Evolutionary conservation across 2,888 invertebrate species (phyloP), one percentile per base, ranked within the genome.

Genomic region (Acleris laterana): DNA sequence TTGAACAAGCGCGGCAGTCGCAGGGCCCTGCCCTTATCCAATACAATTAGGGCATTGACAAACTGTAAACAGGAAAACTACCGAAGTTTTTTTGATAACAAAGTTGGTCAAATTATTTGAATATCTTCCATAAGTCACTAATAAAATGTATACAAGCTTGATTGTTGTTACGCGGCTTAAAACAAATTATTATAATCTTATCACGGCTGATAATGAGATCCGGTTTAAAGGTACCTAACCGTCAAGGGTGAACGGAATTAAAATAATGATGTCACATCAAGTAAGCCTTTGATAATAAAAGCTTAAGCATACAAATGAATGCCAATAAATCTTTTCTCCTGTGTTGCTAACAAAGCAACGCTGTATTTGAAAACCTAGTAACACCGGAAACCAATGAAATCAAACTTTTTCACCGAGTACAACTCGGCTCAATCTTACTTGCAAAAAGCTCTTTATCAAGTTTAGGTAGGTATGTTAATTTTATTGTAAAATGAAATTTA

Each of bases 151-250:
- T 13, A 13, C 4, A 1, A 3, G 38, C 38, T 38, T 38, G 13
- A 13, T 38, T 38, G 38, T 38, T 13, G 38, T 38, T 38, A 38
- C 38, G 2, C 38, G 38, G 38, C 4, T 38, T 38, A 11, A 32
- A 9, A 11, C 32, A 32, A 32, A 13, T 13, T 11, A 38, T 9
- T 32, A 2, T 38, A 38, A 52, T 60, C 60, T 65, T 44, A 65
- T 65, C 64, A 25, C 48, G n/a, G 49, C 13, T 20, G 64, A 65
- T 65, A 60, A 44, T 49, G 16, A 60, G 53, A 44, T 65, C 64
- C 60, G 64, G 55, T 50, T 65, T 25, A 11, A 48, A 13, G 22
- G 25, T 59, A 60, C 60, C 49, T 20, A 11, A 42, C 20, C 11
- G 11, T n/a, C 32, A 32, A 9, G 53, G 42, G 48, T 64, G 25